Base-by-base conservation (phyloP, 2,113 vertebrate species). In the Datnioides undecimradiatus region DNA sequence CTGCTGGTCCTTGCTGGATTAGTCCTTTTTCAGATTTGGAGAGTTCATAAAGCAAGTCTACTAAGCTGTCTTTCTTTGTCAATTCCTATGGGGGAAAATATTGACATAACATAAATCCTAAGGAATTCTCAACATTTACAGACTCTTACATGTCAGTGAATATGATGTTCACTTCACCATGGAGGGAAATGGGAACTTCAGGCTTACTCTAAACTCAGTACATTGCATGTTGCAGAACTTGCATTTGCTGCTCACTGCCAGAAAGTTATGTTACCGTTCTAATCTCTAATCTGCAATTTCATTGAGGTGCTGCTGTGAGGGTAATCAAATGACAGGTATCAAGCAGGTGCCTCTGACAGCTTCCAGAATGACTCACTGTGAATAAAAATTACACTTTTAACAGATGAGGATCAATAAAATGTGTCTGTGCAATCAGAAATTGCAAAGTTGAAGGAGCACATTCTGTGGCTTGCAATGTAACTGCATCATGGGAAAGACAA, bases 71-170 rank as follows among this genome's bases (percentile, higher is more conserved):
- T 64, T 60, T 80, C 38, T 85, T 40, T 8, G 19, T 41, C 0
- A 36, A 45, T 38, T 85, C 79, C 91, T 91, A 19, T 5, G 33
- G 29, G 78, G 46, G 2, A 60, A 58, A 58, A 84, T 21, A 64
- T 21, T 34, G 29, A 8, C 5, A 70, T 1, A 19, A n/a, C 45
- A 14, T 36, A 34, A 60, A 29, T 23, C 33, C 46, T 19, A 19
- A 41, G 33, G 6, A 25, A 43, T 11, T 45, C 7, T 13, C 6
- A 59, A 40, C 14, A 46, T 23, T 10, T 9, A 19, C 9, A 29
- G 16, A 45, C 31, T 58, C 0, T 4, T 31, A 31, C 7, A 46
- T 45, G 27, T 75, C 8, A 41, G 10, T 13, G 19, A 51, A 33
- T 23, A 21, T 31, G 4, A 34, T 33, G 23, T 27, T 27, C 12